Evolutionary conservation across 2,888 invertebrate genomes (phyloP).

Genomic region (Hemithea aestivaria): DNA sequence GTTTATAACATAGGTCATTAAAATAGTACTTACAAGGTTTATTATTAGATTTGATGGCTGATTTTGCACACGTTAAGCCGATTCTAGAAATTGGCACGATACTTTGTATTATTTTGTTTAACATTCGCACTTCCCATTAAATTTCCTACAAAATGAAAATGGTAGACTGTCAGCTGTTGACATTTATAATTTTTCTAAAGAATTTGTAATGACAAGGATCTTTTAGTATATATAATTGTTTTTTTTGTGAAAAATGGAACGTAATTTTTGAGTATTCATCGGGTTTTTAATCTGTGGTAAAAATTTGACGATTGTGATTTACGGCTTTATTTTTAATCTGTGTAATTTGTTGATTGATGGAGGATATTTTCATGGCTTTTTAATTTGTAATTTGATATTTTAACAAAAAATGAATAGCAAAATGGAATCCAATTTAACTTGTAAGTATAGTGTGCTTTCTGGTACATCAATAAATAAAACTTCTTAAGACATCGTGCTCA

Average conservation of each 20-base stretch:
- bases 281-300: too few species aligned
- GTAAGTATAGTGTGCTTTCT: constrained; percentile 34
- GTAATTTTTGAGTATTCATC: too few species aligned
- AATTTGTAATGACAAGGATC: too few species aligned
- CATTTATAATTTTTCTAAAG: too few species aligned
- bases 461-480: too few species aligned
- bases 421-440: constrained; percentile 61
- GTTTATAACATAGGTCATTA: background rate
- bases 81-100: background rate
- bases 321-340: too few species aligned
- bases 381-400: constrained; percentile 36
- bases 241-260: too few species aligned
- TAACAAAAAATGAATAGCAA: constrained; percentile 36
- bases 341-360: constrained; percentile 18
- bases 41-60: background rate
- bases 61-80: constrained; percentile 1
- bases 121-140: constrained; percentile 4
- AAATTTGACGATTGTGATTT: too few species aligned
- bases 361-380: constrained; percentile 9
- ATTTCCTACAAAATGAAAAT: too few species aligned
- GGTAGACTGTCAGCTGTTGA: too few species aligned
- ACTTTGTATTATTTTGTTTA: constrained; percentile 11
- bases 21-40: constrained; percentile 5
- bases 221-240: too few species aligned
- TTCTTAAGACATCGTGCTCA: constrained; percentile 1